Base-by-base conservation (phyloP, 2,797 vertebrate genomes). In the Pangasius sanitwongsei region DNA sequence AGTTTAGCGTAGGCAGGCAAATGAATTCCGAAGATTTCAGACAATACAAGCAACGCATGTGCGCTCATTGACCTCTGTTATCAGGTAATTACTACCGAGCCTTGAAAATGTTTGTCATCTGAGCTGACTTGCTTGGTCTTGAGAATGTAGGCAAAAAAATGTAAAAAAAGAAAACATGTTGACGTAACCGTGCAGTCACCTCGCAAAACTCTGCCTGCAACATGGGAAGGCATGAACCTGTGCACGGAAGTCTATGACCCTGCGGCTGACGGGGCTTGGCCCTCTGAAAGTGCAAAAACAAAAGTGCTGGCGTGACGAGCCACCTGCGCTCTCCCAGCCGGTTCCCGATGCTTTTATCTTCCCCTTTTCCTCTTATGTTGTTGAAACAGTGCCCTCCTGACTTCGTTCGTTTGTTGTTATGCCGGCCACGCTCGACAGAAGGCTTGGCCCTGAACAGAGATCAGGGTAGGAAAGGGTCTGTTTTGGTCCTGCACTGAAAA, bases 381-480 rank as follows among this genome's bases (percentile, higher is more conserved):
- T 89, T 90, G 69, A 89, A 89, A 89, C 75, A 48, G 15, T 70
- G 87, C 87, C 87, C 89, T 91, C 87, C 72, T 86, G 89, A 83
- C 91, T 87, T 63, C 37, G 72, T 20, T 83, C 74, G 11, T 87
- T 92, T 90, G 86, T 82, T 88, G 34, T 89, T 91, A 48, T 9
- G 87, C 70, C 80, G 34, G 74, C 81, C 75, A 82, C 74, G 85
- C 89, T 92, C 94, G 93, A 88, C 88, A 89, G 83, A 89, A 77
- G 85, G 82, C 94, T 95, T 95, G 93, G 95, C 94, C 92, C 93
- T 92, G 92, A 90, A 91, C 84, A 87, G 87, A 89, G 94, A 93
- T 95, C 94, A 84, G 89, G 85, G 92, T 95, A 95, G 92, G 93
- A 96, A 96, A 95, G 92, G 86, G 81, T 90, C 92, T 95, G 94